Evolutionary conservation across 2,888 invertebrate genomes (phyloP).

Genomic region (Poecilus cupreus): DNA sequence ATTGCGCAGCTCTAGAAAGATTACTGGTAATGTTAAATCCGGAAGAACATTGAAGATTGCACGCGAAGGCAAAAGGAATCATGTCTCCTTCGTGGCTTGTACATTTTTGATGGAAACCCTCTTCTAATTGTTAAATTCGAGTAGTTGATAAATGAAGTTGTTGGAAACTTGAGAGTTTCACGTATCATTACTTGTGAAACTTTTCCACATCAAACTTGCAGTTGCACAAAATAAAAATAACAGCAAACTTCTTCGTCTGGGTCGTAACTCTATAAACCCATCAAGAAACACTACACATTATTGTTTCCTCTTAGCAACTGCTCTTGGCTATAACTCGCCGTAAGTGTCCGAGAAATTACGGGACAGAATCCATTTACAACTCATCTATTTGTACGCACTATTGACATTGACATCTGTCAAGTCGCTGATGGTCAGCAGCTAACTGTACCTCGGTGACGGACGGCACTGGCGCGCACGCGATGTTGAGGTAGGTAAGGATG

Average conservation of each 20-base stretch:
- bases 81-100: too few species aligned
- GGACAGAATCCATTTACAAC: not conserved
- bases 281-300: not conserved
- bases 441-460: slow-evolving; percentile 25
- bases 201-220: not conserved
- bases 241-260: not conserved
- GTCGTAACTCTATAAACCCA: not conserved
- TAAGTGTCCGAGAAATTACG: slow-evolving; percentile 3
- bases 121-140: not conserved
- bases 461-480: slow-evolving; percentile 17
- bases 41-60: too few species aligned
- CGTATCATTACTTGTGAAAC: not conserved
- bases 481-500: slow-evolving; percentile 37
- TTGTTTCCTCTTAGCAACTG: not conserved
- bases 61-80: too few species aligned
- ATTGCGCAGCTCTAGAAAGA: too few species aligned
- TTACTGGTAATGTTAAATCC: too few species aligned
- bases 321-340: not conserved
- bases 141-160: not conserved
- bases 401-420: slow-evolving; percentile 28
- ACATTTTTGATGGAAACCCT: too few species aligned
- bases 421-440: not conserved
- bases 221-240: not conserved
- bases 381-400: not conserved
- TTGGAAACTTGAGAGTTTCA: not conserved